Percentiles rank a stretch among this genome's conserved stretches.
phyloP scores from a whole-genome alignment of 2,888 invertebrate genomes.

The Stomorhina lunata region DNA sequence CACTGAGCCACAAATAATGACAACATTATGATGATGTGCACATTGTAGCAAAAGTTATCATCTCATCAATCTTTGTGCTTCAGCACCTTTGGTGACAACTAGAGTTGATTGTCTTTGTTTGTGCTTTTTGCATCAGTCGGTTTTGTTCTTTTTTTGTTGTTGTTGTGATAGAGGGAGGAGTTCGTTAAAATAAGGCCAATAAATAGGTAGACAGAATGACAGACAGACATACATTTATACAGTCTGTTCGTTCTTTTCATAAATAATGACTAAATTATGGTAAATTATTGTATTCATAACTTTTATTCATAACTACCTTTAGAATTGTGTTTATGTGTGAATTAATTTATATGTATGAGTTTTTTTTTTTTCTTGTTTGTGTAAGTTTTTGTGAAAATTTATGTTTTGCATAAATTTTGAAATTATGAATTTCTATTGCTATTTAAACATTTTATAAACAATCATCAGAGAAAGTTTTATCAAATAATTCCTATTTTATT shows the following conservation, averaged over 20 bases:
- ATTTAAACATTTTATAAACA: slow-evolving; percentile 40
- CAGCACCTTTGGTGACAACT: slow-evolving; percentile 70
- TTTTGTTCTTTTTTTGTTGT: background rate
- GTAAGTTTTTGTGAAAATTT: background rate
- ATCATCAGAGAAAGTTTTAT: background rate
- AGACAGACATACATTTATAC: background rate
- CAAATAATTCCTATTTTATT: slow-evolving; percentile 5
- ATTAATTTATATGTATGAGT: background rate
- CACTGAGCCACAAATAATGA: slow-evolving; percentile 73
- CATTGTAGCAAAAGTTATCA: slow-evolving; percentile 68
- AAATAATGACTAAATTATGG: slow-evolving; percentile 71
- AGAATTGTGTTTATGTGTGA: slow-evolving; percentile 9
- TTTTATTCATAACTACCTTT: slow-evolving; percentile 19
- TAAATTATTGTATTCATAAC: slow-evolving; percentile 72
- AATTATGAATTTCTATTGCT: slow-evolving; percentile 21
- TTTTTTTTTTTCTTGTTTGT: background rate
- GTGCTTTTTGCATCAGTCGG: too few relatives aligned
- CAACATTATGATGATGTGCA: slow-evolving; percentile 72
- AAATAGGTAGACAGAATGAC: background rate
- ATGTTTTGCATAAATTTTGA: background rate
- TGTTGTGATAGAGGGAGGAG: background rate
- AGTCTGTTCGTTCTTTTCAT: too few relatives aligned
- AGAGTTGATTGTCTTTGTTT: slow-evolving; percentile 20
- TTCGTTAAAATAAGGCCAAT: background rate
- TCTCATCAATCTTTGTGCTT: slow-evolving; percentile 75